phyloP scores from a whole-genome alignment of 2,797 vertebrate genomes.

The Coilia nasus region DNA sequence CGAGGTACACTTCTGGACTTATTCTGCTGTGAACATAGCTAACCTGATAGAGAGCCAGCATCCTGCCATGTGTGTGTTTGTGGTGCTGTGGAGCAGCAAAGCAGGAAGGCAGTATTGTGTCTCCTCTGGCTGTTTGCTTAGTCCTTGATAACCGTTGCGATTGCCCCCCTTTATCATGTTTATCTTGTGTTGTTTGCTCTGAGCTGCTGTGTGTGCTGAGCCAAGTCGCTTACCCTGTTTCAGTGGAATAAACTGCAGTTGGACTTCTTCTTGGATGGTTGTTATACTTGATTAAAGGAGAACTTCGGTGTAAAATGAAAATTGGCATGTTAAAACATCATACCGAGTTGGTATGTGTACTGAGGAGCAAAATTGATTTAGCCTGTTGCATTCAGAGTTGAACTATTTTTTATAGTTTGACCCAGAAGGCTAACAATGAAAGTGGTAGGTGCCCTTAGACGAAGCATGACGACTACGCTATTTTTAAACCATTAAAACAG shows the following conservation, averaged over 20 bases:
- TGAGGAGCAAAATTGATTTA: too few relatives aligned
- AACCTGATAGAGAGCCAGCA: background rate
- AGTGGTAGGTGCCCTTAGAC: too few relatives aligned
- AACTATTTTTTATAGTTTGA: too few relatives aligned
- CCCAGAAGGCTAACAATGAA: too few relatives aligned
- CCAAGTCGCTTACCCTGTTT: background rate
- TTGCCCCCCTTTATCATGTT: background rate
- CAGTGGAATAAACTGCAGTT: background rate
- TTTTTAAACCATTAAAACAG: too few relatives aligned
- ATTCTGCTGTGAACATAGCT: too few relatives aligned
- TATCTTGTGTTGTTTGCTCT: background rate
- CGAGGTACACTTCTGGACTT: background rate
- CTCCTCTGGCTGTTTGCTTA: background rate
- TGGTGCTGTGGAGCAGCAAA: background rate
- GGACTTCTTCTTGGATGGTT: background rate
- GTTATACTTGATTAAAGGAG: background rate
- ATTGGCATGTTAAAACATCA: too few relatives aligned
- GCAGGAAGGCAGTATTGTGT: conserved; percentile 1
- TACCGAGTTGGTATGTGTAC: too few relatives aligned
- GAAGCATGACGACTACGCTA: too few relatives aligned
- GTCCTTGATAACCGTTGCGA: background rate
- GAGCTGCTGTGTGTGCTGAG: background rate
- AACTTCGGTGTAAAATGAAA: too few relatives aligned
- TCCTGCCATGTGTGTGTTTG: background rate
- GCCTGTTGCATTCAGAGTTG: too few relatives aligned